phyloP scores from a whole-genome alignment of 2,113 vertebrate species.

The Fukomys damarensis region DNA sequence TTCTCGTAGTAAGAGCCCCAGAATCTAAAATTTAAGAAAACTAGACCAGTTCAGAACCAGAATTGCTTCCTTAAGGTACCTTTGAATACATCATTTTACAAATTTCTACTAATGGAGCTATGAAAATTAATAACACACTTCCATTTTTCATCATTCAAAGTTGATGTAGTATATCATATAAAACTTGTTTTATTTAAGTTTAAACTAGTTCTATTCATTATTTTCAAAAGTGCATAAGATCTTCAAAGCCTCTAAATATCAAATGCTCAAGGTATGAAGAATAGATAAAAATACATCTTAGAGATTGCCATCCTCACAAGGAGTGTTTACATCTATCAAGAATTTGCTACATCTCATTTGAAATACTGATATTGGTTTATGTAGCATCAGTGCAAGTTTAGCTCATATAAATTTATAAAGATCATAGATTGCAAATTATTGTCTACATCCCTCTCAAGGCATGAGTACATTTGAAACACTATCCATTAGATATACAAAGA shows the following conservation, averaged over 20 bases:
- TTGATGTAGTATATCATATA: background rate
- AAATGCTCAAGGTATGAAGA: conserved; percentile 22
- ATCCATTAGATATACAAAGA: background rate
- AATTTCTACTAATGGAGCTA: background rate
- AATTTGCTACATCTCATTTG: background rate
- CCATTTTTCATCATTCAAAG: background rate
- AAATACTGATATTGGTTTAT: conserved; percentile 34
- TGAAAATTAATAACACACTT: background rate
- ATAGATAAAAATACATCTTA: background rate
- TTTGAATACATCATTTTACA: background rate
- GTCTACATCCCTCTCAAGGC: background rate
- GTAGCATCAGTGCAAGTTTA: background rate
- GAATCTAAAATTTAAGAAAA: conserved; percentile 33
- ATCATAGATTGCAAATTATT: conserved; percentile 7
- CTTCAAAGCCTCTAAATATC: conserved; percentile 38
- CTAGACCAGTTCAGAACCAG: background rate
- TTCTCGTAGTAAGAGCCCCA: background rate
- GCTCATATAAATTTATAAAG: conserved; percentile 4
- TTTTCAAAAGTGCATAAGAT: conserved; percentile 23
- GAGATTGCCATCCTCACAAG: background rate
- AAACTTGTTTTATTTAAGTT: background rate
- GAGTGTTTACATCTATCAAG: background rate
- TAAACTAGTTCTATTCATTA: background rate
- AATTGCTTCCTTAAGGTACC: background rate
- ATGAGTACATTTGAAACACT: background rate